phyloP scores from a whole-genome alignment of 92 coral and sea anemone genomes.

The Nematostella vectensis region DNA sequence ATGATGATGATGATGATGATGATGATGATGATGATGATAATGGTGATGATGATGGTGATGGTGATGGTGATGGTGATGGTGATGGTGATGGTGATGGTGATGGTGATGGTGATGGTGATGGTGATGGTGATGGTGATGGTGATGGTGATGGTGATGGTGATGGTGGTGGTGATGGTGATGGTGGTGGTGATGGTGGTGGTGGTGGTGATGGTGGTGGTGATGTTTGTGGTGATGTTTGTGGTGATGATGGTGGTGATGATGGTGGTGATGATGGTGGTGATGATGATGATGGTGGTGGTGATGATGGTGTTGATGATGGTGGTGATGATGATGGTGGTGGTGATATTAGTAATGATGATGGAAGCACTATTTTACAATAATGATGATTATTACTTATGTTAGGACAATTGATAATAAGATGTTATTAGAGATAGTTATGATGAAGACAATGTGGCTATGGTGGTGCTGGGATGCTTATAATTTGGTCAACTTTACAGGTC shows the following conservation, averaged over 20 bases:
- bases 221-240: no score
- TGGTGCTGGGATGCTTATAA: no score
- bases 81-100: slow-evolving; percentile 13
- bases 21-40: slow-evolving; percentile 2
- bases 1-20: background rate
- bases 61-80: slow-evolving; percentile 6
- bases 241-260: slow-evolving; percentile 4
- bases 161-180: background rate
- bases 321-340: no score
- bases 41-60: slow-evolving; percentile 8
- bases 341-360: background rate
- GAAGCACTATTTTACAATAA: background rate
- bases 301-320: no score
- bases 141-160: slow-evolving; percentile 7
- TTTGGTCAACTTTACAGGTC: no score
- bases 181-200: background rate
- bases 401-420: no score
- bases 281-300: no score
- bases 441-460: no score
- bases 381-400: no score
- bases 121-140: slow-evolving; percentile 3
- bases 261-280: slow-evolving; percentile 1
- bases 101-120: background rate
- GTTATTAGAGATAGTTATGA: no score
- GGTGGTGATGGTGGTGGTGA: no score